Evolutionary conservation across 2,113 vertebrate species (phyloP), one percentile per base, ranked within the genome.

Genomic region (Scomber scombrus): DNA sequence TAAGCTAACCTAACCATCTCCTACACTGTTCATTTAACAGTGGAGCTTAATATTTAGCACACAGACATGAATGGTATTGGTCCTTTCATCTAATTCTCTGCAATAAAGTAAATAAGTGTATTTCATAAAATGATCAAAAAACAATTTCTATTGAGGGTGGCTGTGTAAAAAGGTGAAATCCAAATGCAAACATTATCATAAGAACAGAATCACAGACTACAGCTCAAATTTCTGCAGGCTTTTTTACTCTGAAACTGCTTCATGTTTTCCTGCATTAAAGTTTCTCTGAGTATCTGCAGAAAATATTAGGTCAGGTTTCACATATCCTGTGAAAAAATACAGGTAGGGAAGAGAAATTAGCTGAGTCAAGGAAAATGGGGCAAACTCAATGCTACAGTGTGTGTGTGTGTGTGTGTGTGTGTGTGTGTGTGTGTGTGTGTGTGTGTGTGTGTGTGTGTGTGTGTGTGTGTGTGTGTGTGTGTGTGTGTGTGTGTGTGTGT

Each of bases 251-350:
- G 46, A 56, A 77, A 56, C 3, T 2, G 8, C 57, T 60, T 16
- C 40, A 51, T 34, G 26, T 55, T 63, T 47, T 43, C 23, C 46
- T 29, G 34, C 65, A 62, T 11, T 47, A 31, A 75, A 14, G 40
- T 55, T 52, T 69, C 26, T 31, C 15, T 0, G 3, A 62, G 68
- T 21, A 11, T 26, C 45, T 80, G 75, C 61, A 71, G 46, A 83
- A 80, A 86, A 66, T 54, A 29, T 11, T 47, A 16, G 71, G 75
- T 78, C 75, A 82, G 51, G 46, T 88, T 73, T 5, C 65, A 58
- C 55, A 58, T 55, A 46, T 78, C 50, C 64, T 54, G 49, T 18
- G 31, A 40, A 72, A 61, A 52, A 47, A 58, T 3, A 21, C 40
- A 75, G 50, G 19, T 66, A 26, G 72, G 47, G 34, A 34, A 8